A percentile compares a stretch with the other conserved stretches of the same genome.
Evolutionary conservation across 2,113 vertebrate genomes (phyloP).

Genomic region (Notothenia rossii): DNA sequence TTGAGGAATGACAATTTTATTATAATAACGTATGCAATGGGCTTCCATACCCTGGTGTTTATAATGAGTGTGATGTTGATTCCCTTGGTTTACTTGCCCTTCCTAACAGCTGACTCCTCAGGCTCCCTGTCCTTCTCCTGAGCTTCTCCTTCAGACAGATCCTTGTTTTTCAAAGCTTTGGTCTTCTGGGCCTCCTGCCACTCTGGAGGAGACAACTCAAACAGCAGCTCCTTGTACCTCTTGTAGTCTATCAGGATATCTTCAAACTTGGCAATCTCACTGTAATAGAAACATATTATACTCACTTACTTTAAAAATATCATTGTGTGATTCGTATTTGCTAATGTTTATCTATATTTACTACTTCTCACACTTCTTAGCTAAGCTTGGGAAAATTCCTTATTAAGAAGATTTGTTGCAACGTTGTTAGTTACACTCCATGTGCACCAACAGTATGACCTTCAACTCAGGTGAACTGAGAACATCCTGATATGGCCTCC

Average conservation of each 20-base stretch:
- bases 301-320: no score
- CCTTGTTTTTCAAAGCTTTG: constrained; percentile 47
- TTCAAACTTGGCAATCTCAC: constrained; percentile 87
- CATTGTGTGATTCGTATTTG: no score
- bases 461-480: no score
- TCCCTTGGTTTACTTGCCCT: constrained; percentile 19
- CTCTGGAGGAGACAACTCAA: constrained; percentile 88
- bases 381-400: no score
- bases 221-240: constrained; percentile 89
- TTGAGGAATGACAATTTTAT: no score
- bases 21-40: no score
- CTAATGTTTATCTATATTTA: no score
- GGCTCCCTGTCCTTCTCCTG: constrained; percentile 5
- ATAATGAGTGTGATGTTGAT: not conserved
- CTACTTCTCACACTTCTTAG: no score
- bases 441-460: no score
- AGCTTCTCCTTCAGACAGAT: not conserved
- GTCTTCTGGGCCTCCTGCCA: constrained; percentile 85
- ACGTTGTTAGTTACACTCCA: no score
- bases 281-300: constrained; percentile 50
- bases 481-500: no score
- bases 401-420: no score
- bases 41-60: not conserved
- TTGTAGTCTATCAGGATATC: constrained; percentile 88
- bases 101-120: not conserved